Evolutionary conservation across 2,797 vertebrate genomes (phyloP).

Genomic region (Vultur gryphus): DNA sequence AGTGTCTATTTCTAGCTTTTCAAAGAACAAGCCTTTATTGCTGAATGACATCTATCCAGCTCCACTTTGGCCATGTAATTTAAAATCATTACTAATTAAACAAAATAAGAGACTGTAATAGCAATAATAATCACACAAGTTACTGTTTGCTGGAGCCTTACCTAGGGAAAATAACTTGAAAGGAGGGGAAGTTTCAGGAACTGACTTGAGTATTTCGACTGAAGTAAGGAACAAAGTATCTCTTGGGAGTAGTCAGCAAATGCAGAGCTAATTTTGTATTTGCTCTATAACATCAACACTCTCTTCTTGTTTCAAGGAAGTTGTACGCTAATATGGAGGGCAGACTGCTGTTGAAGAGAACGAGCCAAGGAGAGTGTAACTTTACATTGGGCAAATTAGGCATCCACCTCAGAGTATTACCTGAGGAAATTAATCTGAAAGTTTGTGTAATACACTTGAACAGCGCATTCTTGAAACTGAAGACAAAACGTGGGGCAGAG

Average conservation of each 20-base stretch:
- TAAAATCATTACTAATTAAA: conserved; percentile 66
- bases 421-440: background rate
- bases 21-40: conserved; percentile 13
- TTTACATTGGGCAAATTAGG: background rate
- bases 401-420: background rate
- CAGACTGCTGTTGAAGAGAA: conserved; percentile 15
- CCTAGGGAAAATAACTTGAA: background rate
- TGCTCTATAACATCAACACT: background rate
- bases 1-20: conserved; percentile 15
- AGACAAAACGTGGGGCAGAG: background rate
- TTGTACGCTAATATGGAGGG: background rate
- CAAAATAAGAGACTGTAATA: conserved; percentile 17
- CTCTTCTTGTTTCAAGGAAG: conserved; percentile 22
- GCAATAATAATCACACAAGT: conserved; percentile 37
- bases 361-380: background rate
- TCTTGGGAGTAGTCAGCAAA: background rate
- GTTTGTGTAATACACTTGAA: background rate
- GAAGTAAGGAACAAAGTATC: background rate
- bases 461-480: background rate
- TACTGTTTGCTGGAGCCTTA: conserved; percentile 16
- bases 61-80: conserved; percentile 48
- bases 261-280: conserved; percentile 10
- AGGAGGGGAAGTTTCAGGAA: background rate
- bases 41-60: conserved; percentile 22
- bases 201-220: background rate